Conservation (phyloP, 23 tunicate genomes). For the Trididemnum clinides region DNA sequence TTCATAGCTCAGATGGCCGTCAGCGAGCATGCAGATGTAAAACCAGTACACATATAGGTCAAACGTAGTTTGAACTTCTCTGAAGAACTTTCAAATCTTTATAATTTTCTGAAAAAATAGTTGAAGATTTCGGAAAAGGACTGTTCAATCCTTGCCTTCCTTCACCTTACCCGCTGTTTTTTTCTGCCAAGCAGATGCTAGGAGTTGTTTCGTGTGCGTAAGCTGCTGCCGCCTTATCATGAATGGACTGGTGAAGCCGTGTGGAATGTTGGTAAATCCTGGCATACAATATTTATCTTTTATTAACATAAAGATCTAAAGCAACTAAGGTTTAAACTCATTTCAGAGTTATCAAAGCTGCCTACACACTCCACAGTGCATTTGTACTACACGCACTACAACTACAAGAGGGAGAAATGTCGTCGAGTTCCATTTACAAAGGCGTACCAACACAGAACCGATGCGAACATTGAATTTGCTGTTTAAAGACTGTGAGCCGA, state of each 20-base stretch:
- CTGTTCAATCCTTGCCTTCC: background rate
- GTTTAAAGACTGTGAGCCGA: no score
- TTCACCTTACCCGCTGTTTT: background rate
- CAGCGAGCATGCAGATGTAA: no score
- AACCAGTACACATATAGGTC: no score
- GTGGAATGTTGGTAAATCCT: slow-evolving; percentile 63
- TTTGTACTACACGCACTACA: background rate
- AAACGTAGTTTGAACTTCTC: no score
- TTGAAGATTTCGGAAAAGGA: no score
- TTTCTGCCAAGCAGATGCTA: slow-evolving; percentile 24
- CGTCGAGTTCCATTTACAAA: no score
- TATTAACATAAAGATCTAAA: background rate
- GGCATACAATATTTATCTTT: background rate
- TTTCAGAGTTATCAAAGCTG: background rate
- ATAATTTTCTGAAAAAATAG: no score
- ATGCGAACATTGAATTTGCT: no score
- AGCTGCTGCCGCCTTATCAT: slow-evolving; percentile 51
- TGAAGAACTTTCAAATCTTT: background rate
- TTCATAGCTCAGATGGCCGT: no score
- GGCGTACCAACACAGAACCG: no score
- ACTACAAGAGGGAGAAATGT: no score
- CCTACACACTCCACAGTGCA: background rate
- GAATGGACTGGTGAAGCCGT: slow-evolving; percentile 47
- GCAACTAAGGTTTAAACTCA: no score
- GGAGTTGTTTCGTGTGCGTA: slow-evolving; percentile 24